Percentiles rank a stretch among this genome's conserved stretches.
phyloP scores from a whole-genome alignment of 1,140 invertebrate species.

The Grapholita molesta region DNA sequence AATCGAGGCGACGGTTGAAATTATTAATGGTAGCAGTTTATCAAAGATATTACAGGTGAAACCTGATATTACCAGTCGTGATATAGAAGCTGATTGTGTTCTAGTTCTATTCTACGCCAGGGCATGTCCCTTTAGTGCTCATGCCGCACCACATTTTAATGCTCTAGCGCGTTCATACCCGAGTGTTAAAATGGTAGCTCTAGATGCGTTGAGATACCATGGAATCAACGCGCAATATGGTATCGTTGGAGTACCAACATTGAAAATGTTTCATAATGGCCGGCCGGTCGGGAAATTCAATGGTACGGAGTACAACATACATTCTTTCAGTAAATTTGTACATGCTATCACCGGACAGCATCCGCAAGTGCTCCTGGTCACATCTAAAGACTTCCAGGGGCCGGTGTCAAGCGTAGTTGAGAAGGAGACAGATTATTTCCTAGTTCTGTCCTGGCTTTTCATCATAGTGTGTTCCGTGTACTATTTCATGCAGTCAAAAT shows the following conservation, averaged over 20 bases:
- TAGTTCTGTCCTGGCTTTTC: constrained; percentile 92
- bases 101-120: constrained; percentile 93
- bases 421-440: constrained; percentile 88
- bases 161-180: constrained; percentile 91
- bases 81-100: constrained; percentile 81
- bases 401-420: constrained; percentile 86
- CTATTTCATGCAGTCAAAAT: constrained; percentile 87
- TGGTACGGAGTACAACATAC: constrained; percentile 88
- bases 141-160: constrained; percentile 94
- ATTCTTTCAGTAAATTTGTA: constrained; percentile 90
- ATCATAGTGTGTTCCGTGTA: constrained; percentile 87
- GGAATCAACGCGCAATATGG: constrained; percentile 95
- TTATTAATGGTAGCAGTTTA: constrained; percentile 65
- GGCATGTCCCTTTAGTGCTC: constrained; percentile 93
- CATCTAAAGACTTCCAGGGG: constrained; percentile 87
- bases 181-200: constrained; percentile 90
- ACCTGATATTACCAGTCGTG: constrained; percentile 61
- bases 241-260: constrained; percentile 94
- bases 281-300: constrained; percentile 92
- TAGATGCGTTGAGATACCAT: constrained; percentile 92
- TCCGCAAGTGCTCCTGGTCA: constrained; percentile 81
- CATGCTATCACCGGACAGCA: constrained; percentile 87
- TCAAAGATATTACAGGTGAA: constrained; percentile 64
- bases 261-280: constrained; percentile 96
- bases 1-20: constrained; percentile 58